Evolutionary conservation across 1,140 invertebrate species (phyloP).

Genomic region (Drosophila mayri): DNA sequence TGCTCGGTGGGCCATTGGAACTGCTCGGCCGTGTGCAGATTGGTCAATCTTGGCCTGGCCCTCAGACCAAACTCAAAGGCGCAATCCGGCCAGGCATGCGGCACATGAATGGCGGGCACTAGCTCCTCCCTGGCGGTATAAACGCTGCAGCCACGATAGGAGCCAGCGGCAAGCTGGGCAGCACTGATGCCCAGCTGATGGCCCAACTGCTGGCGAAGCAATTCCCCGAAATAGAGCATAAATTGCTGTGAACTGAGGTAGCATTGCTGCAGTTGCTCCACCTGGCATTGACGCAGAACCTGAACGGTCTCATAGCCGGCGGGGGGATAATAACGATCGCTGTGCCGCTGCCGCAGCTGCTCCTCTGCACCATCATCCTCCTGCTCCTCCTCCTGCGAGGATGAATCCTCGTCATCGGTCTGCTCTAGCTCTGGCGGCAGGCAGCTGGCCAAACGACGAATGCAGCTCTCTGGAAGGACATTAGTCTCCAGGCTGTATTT

Average conservation of each 20-base stretch:
- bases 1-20: conserved; percentile 89
- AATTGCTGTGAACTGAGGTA: conserved; percentile 88
- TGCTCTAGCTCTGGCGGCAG: conserved; percentile 63
- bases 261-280: conserved; percentile 80
- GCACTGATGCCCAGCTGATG: conserved; percentile 86
- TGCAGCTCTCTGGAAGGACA: conserved; percentile 66
- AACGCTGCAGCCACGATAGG: conserved; percentile 87
- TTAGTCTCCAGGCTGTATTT: conserved; percentile 45
- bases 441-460: conserved; percentile 60
- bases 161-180: conserved; percentile 85
- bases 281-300: conserved; percentile 73
- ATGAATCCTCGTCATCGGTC: conserved; percentile 52
- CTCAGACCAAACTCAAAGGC: conserved; percentile 88
- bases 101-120: conserved; percentile 87
- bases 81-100: conserved; percentile 87
- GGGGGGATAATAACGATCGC: conserved; percentile 32
- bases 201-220: conserved; percentile 87
- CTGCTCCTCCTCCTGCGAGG: conserved; percentile 84
- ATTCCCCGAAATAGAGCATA: conserved; percentile 87
- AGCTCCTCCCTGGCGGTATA: conserved; percentile 88
- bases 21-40: conserved; percentile 86
- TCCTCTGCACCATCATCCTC: conserved; percentile 45
- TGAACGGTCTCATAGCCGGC: conserved; percentile 67
- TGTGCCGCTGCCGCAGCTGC: conserved; percentile 56
- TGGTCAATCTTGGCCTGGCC: conserved; percentile 85